These are phyloP conservation scores for Planiliza haematocheilus DNA, from an alignment of 2,113 vertebrate genomes.

Conservation along the genomic window DNA sequence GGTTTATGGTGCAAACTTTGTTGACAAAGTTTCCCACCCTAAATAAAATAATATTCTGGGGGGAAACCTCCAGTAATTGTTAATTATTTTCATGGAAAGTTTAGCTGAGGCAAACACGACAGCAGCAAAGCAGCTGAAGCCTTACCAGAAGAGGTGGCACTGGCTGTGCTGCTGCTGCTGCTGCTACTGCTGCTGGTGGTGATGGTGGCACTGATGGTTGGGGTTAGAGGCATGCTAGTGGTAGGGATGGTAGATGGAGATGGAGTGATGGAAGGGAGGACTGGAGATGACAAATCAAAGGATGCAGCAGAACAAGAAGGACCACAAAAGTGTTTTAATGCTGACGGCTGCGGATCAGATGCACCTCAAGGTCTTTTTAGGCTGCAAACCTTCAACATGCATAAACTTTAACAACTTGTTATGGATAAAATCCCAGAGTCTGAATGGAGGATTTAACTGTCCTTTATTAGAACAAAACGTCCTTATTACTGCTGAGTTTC, in stretches of 20 bases:
- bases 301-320: slow-evolving; percentile 21
- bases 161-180: slow-evolving; percentile 10
- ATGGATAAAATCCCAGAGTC: background rate
- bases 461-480: background rate
- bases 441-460: background rate
- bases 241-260: slow-evolving; percentile 46
- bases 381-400: no score
- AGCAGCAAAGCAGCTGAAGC: slow-evolving; percentile 32
- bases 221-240: slow-evolving; percentile 70
- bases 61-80: background rate
- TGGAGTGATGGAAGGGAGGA: slow-evolving; percentile 60
- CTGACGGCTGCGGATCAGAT: background rate
- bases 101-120: background rate
- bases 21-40: slow-evolving; percentile 2
- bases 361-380: no score
- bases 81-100: background rate
- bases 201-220: slow-evolving; percentile 31
- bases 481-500: slow-evolving; percentile 7
- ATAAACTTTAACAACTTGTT: no score
- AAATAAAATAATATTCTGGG: background rate
- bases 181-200: background rate
- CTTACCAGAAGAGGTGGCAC: slow-evolving; percentile 66
- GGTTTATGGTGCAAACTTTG: background rate
- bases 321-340: slow-evolving; percentile 19
- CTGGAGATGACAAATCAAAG: slow-evolving; percentile 65